These are phyloP conservation scores for Cerastoderma edule DNA, from an alignment of 2,888 invertebrate species.

Conservation along the genomic window DNA sequence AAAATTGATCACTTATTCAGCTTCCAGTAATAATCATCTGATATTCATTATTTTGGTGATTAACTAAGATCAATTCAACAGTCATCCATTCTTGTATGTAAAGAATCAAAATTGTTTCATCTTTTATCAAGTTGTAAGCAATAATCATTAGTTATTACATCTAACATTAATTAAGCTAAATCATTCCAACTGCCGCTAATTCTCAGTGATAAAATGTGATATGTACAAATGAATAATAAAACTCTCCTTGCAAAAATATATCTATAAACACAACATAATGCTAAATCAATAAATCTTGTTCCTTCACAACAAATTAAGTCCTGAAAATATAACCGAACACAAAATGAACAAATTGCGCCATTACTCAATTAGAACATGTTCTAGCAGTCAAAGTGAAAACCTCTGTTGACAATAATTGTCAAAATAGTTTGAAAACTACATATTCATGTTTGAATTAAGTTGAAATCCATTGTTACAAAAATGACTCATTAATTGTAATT, in stretches of 20 bases:
- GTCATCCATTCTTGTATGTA: neutral
- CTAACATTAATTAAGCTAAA: neutral
- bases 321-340: too few relatives aligned
- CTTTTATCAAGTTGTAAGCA: neutral
- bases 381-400: too few relatives aligned
- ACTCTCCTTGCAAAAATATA: conserved; percentile 50
- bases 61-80: neutral
- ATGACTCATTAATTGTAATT: too few relatives aligned
- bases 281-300: conserved; percentile 22
- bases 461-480: too few relatives aligned
- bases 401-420: too few relatives aligned
- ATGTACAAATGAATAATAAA: conserved; percentile 38
- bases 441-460: too few relatives aligned
- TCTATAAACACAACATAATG: conserved; percentile 24
- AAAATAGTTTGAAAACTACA: too few relatives aligned
- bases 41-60: neutral
- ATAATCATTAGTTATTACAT: neutral
- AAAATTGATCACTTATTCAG: too few relatives aligned
- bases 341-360: too few relatives aligned
- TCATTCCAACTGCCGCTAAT: neutral
- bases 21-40: too few relatives aligned
- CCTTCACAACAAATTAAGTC: neutral
- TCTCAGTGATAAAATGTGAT: conserved; percentile 30
- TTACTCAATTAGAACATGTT: too few relatives aligned
- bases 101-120: neutral